phyloP scores from a whole-genome alignment of 2,113 vertebrate genomes.

The Tauraco erythrolophus region DNA sequence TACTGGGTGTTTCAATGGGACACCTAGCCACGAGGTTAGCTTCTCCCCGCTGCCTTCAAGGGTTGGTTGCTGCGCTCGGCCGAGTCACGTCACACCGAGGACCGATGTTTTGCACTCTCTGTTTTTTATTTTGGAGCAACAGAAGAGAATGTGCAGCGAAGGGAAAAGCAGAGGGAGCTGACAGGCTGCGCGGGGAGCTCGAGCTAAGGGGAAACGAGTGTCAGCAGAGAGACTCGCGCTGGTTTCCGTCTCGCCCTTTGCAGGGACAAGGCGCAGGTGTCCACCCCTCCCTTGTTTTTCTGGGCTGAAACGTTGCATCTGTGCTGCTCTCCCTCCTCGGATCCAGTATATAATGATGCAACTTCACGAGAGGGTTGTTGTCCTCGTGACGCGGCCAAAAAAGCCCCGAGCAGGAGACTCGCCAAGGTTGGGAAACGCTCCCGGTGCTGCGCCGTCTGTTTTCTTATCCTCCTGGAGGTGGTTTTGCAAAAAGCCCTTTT shows the following conservation, averaged over 20 bases:
- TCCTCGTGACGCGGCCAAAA: neutral
- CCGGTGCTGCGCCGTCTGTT: fast-evolving
- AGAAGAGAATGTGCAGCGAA: neutral
- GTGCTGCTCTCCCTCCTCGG: neutral
- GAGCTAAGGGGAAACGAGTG: neutral
- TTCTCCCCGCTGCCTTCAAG: neutral
- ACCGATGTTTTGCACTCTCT: neutral
- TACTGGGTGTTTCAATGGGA: neutral
- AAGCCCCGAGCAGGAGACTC: neutral
- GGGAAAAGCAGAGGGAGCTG: neutral
- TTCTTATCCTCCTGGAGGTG: neutral
- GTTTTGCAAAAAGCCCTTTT: neutral
- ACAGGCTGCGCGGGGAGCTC: neutral
- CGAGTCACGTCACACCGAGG: neutral
- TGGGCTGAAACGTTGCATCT: neutral
- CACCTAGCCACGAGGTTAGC: neutral
- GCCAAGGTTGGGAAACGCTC: neutral
- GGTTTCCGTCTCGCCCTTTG: neutral
- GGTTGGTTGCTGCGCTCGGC: neutral
- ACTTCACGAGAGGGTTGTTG: neutral
- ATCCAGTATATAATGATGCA: neutral
- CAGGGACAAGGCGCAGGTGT: neutral
- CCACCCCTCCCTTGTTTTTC: neutral
- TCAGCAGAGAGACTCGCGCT: fast-evolving
- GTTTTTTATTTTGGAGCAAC: conserved; percentile 47